Evolutionary conservation across 2,113 vertebrate genomes (phyloP), one percentile per base, ranked within the genome.

Genomic region (Cepphus grylle): DNA sequence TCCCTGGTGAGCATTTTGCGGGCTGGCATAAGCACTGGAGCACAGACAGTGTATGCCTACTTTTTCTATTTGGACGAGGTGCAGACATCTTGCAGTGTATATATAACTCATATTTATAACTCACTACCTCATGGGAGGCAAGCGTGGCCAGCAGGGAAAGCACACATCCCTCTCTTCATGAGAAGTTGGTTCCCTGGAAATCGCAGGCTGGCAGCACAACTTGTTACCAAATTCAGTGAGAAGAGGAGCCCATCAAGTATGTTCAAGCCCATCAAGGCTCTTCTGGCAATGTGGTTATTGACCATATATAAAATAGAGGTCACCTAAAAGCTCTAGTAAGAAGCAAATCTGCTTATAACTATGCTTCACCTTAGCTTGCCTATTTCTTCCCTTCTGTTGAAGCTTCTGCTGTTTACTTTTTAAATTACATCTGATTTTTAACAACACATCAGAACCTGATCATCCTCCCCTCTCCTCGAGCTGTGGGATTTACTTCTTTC

Each of bases 71-170:
- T 89, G 66, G 32, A 92, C 80, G 77, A 91, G 93, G 74, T 88
- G 78, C 50, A 82, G 93, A 94, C 62, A 85, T 94, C 43, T 93
- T 84, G 36, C 56, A 85, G 70, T 82, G 27, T 91, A 82, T 96
- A 90, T 96, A 85, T 82, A 94, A 77, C 81, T 95, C 36, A 11
- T 81, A 96, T 95, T 96, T 96, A 87, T 97, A 91, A 40, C 58
- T 92, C 25, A 50, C 88, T 92, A 81, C 91, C 76, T 96, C 95
- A 93, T 94, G 86, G 40, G 73, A 94, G 56, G 56, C 66, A 67
- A 79, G 70, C 11, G 22, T 88, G 36, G 69, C 76, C 36, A 87
- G 73, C 23, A 79, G 45, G 49, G 45, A 87, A 81, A 91, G 56
- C 53, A 65, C 21, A 11, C 7, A 27, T 72, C 52, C 11, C 65